Conservation (phyloP, 1,140 invertebrate genomes). For the Hermetia illucens region DNA sequence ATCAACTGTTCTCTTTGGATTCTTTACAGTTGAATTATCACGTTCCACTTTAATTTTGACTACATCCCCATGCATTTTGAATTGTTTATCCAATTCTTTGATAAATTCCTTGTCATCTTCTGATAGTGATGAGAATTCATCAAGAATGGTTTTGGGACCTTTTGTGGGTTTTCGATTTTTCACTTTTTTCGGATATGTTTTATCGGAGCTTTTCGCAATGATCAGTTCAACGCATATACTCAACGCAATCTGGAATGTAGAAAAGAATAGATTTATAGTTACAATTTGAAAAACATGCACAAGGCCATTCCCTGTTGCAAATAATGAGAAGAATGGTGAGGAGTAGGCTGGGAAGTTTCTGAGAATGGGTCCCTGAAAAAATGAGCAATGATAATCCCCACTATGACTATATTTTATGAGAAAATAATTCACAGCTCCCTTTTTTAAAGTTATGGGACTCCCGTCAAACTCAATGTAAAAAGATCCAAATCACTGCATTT, state of each 20-base stretch:
- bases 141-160: slow-evolving; percentile 5
- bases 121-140: slow-evolving; percentile 19
- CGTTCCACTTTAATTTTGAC: slow-evolving; percentile 28
- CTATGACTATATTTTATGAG: too few species aligned
- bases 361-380: too few species aligned
- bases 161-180: slow-evolving; percentile 3
- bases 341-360: too few species aligned
- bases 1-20: slow-evolving; percentile 26
- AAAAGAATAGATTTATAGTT: not conserved
- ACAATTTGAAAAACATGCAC: not conserved
- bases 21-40: slow-evolving; percentile 20
- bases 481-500: too few species aligned
- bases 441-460: too few species aligned
- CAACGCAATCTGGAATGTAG: not conserved
- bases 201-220: not conserved
- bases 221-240: not conserved
- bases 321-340: too few species aligned
- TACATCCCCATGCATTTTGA: slow-evolving; percentile 25
- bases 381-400: too few species aligned
- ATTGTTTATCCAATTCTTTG: slow-evolving; percentile 29
- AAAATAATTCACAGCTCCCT: too few species aligned
- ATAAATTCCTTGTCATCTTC: slow-evolving; percentile 28
- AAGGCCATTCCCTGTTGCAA: too few species aligned
- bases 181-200: slow-evolving; percentile 3
- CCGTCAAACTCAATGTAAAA: too few species aligned